Evolutionary conservation across 2,797 vertebrate genomes (phyloP), one percentile per base, ranked within the genome.

Genomic region (Benthosema pterotum): DNA sequence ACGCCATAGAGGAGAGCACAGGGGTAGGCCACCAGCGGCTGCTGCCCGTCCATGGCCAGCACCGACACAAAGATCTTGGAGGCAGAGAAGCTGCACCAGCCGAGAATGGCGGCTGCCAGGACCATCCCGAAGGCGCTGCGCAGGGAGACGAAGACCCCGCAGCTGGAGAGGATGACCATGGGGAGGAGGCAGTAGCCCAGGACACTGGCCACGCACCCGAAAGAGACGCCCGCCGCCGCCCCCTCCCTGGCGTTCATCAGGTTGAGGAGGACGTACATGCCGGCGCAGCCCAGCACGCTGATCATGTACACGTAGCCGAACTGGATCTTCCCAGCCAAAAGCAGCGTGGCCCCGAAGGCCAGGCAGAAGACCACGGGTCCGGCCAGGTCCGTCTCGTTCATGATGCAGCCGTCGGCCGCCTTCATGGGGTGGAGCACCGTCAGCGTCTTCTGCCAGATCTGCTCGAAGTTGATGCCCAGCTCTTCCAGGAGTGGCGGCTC

Each of bases 11-110:
- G 85, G 52, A 99, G 89, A 73, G 94, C 97, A 8, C 97, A 99
- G 46, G 98, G 96, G 72, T 99, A 99, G 2, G 97, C 97, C 49
- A 99, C 96, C 67, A 99, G 83, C 47, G 98, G 93, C 82, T 99
- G 97, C 74, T 99, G 98, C 78, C 96, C 95, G 13, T 99, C 97
- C 98, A 99, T 98, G 55, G 96, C 96, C 91, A 99, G 87, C 12
- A 97, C 96, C 5, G 97, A 99, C 87, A 98, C 99, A 85, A 99
- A 98, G 91, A 99, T 97, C 90, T 99, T 99, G 56, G 98, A 99
- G 56, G 98, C 97, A 0, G 96, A 99, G 75, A 98, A 92, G 72
- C 97, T 98, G 90, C 97, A 98, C 97, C 96, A 99, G 80, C 96
- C 94, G 65, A 99, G 98, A 85, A 99, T 93, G 13, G 90, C 82